phyloP scores from a whole-genome alignment of 2,888 invertebrate species.

The Drosophila gaucha region DNA sequence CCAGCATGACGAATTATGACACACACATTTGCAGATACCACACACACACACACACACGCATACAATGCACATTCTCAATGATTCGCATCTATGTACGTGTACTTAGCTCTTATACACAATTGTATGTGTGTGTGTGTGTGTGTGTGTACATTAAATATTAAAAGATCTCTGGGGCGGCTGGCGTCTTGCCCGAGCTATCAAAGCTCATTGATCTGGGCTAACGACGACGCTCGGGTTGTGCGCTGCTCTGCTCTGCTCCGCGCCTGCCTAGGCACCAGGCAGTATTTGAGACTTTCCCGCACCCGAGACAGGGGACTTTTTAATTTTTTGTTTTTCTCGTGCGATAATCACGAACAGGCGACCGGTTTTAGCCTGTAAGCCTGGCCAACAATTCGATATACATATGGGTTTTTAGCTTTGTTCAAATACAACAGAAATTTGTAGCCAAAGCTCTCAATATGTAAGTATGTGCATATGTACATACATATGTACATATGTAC shows the following conservation, averaged over 20 bases:
- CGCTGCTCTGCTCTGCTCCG: neutral
- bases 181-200: slow-evolving; percentile 59
- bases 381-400: slow-evolving; percentile 58
- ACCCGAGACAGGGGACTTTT: slow-evolving; percentile 22
- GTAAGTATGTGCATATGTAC: slow-evolving; percentile 9
- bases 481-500: slow-evolving; percentile 3
- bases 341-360: slow-evolving; percentile 60
- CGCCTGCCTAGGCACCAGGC: slow-evolving; percentile 23
- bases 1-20: slow-evolving; percentile 79
- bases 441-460: slow-evolving; percentile 49
- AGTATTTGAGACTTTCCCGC: slow-evolving; percentile 51
- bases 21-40: no score
- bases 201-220: slow-evolving; percentile 66
- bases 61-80: slow-evolving; percentile 64
- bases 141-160: slow-evolving; percentile 45
- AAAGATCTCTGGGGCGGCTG: slow-evolving; percentile 57
- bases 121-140: neutral
- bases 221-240: slow-evolving; percentile 13
- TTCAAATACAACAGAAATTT: slow-evolving; percentile 57
- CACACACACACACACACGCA: slow-evolving; percentile 27
- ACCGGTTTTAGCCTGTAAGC: slow-evolving; percentile 58
- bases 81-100: slow-evolving; percentile 15
- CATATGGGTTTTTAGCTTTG: slow-evolving; percentile 51
- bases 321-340: slow-evolving; percentile 32
- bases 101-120: neutral